Evolutionary conservation across 2,797 vertebrate genomes (phyloP), one percentile per base, ranked within the genome.

Genomic region (Chaunax sp.): DNA sequence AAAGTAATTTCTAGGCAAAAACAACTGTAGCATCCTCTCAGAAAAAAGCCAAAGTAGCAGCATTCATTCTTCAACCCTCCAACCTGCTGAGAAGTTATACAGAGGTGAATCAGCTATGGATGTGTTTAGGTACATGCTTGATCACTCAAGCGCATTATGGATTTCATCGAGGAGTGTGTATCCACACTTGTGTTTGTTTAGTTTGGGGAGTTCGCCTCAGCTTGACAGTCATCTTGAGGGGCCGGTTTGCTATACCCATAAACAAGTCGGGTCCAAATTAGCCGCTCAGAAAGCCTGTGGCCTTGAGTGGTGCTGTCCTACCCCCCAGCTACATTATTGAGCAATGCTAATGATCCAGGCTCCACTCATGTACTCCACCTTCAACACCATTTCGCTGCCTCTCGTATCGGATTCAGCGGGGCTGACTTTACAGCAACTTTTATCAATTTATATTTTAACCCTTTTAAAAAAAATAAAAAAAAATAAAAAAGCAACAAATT

Each of bases 321-420:
- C 92, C 92, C 90, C 80, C 90, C 73, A 92, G 91, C 93, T 92
- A 92, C 87, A 92, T 89, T 93, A 93, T 92, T 93, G 92, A 93
- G 90, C 90, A 87, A 92, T 93, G 92, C 92, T 93, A 94, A 94
- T 93, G 91, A 92, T 84, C 72, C 82, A 44, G 75, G 61, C 87
- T 88, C 82, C 22, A 87, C 88, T 92, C 91, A 91, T 92, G 92
- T 92, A 90, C 90, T 91, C 87, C 80, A 83, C 89, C 87, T 88
- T 92, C 81, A 88, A 81, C 87, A 84, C 82, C 78, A 78, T 91
- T 90, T 87, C 74, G 33, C 75, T 52, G 61, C 64, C 80, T 83
- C 80, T 86, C 59, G 54, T 55, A 77, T 82, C 77, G 83, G 72
- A 84, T 83, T 84, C 70, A 72, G 72, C 73, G 6, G 3, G 73